Conservation (phyloP, 2,113 vertebrate species). For the Oryctolagus cuniculus region DNA sequence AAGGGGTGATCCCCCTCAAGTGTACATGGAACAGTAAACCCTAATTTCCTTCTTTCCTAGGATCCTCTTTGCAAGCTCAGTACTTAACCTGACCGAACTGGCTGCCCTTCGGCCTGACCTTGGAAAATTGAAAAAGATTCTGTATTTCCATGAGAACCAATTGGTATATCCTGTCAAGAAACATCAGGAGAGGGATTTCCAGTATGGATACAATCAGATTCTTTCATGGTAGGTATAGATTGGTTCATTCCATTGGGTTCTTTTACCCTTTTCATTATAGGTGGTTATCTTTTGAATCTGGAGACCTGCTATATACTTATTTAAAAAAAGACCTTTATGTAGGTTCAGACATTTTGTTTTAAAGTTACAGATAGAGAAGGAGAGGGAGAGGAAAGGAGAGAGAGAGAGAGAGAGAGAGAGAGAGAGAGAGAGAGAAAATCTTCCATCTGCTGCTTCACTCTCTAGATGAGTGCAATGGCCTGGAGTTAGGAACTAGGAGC, state of each 20-base stretch:
- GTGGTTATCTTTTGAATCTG: slow-evolving; percentile 49
- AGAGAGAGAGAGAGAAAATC: no score
- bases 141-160: slow-evolving; percentile 99
- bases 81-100: slow-evolving; percentile 96
- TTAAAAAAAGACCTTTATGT: background rate
- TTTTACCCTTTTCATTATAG: slow-evolving; percentile 61
- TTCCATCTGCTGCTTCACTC: no score
- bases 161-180: slow-evolving; percentile 96
- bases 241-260: slow-evolving; percentile 5
- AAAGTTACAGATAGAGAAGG: no score
- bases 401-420: no score
- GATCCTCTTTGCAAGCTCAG: slow-evolving; percentile 95
- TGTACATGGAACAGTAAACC: slow-evolving; percentile 85
- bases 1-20: slow-evolving; percentile 87
- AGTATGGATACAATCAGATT: slow-evolving; percentile 98
- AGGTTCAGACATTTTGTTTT: background rate
- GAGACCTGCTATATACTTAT: background rate
- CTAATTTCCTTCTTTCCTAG: slow-evolving; percentile 91
- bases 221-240: slow-evolving; percentile 90
- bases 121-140: slow-evolving; percentile 94
- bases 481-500: no score
- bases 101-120: slow-evolving; percentile 95
- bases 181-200: slow-evolving; percentile 96
- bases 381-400: no score
- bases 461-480: no score